Conservation (phyloP, 2,113 vertebrate genomes). For the Parotia lawesii region DNA sequence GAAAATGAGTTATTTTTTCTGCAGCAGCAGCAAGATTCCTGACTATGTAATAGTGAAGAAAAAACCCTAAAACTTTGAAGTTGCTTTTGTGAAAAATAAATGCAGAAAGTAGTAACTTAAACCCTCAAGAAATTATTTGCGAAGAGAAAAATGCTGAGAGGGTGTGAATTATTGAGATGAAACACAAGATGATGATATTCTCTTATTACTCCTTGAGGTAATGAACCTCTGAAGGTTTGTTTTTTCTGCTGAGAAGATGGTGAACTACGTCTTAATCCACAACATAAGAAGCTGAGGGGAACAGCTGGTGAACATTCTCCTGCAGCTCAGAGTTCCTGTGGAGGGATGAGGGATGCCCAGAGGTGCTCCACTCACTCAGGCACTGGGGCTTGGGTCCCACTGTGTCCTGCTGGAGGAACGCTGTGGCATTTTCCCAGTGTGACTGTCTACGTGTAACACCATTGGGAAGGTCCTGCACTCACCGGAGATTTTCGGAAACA, state of each 20-base stretch:
- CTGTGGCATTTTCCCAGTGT: rapidly evolving
- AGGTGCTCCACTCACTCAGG: rapidly evolving
- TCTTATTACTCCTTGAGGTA: neutral
- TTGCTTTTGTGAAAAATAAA: neutral
- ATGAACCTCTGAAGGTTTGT: neutral
- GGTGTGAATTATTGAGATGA: neutral
- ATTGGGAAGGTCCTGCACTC: neutral
- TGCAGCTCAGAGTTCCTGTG: rapidly evolving
- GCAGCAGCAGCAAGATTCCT: neutral
- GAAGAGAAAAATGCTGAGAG: neutral
- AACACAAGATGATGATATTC: neutral
- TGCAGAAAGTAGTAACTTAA: neutral
- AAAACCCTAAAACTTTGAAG: neutral
- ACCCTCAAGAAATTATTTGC: neutral
- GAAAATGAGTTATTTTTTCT: neutral
- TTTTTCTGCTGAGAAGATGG: neutral
- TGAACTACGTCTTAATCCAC: neutral
- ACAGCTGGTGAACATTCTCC: rapidly evolving
- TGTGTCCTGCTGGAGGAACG: rapidly evolving
- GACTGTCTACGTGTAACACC: rapidly evolving
- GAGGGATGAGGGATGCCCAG: neutral
- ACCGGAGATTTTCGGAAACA: too few species aligned
- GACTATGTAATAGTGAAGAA: neutral
- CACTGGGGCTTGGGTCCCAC: neutral
- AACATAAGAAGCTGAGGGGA: rapidly evolving